Base-by-base conservation (phyloP, 2,797 vertebrate genomes). In the Helostoma temminkii region DNA sequence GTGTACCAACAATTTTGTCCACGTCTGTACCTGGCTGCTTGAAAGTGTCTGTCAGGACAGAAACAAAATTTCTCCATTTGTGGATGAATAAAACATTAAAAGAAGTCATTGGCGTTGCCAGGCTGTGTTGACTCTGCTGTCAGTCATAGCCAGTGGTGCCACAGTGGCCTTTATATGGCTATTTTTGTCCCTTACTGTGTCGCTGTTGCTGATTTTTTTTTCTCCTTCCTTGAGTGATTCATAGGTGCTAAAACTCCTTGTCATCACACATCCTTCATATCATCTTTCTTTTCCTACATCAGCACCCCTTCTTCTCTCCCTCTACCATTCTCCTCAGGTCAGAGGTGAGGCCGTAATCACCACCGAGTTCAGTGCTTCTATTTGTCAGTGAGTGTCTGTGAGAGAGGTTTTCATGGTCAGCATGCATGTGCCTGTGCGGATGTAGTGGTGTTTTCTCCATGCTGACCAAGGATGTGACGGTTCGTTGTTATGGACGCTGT, bases 191-290 rank as follows among this genome's bases (percentile, higher is more conserved):
- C 12, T 12, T 15, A 15, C 43, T 52, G 54, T 58, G 50, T 78
- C 49, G n/a, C 21, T 62, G 47, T 56, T 64, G 55, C n/a, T 58
- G 12, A 62, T 56, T 66, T 28, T 63, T 74, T 14, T 59, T 43
- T 60, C 22, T 30, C 34, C 62, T 39, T 62, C 56, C 32, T 58
- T 39, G 25, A 62, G 55, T 73, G 69, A 83, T 84, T 79, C 60
- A 65, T 42, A 42, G 67, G 64, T 69, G 60, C 60, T 61, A 72
- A 67, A 80, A 61, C 64, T 60, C 37, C 52, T 50, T 42, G 76
- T 90, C 85, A 89, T 86, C 81, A 76, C 62, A 21, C 28, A 53
- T 58, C 32, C 65, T 28, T 67, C 26, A 0, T n/a, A 58, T 56
- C 65, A 62, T 57, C 50, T 36, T 34, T 15, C 32, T 49, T 28